Evolutionary conservation across 2,797 vertebrate genomes (phyloP), one percentile per base, ranked within the genome.

Genomic region (Poeciliopsis infans): DNA sequence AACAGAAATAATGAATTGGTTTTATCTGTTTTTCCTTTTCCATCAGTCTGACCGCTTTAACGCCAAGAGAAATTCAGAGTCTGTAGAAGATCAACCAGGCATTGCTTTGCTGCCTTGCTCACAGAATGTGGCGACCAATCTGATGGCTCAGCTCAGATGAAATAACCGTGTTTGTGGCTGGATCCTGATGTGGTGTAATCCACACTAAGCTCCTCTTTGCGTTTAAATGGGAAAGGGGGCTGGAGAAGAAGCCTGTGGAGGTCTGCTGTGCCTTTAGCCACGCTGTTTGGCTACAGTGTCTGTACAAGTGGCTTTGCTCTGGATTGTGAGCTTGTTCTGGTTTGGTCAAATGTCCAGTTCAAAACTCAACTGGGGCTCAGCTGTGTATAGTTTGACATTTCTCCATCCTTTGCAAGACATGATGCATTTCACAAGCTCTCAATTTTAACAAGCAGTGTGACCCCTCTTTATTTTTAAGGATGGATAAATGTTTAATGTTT

Each of bases 111-210:
- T 11, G 41, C 28, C 31, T 68, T 39, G 46, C 2, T 73, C 76
- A 28, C 13, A 66, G 75, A 76, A 91, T 86, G 89, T 85, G 73
- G 59, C 72, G 81, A 77, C 85, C 83, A 90, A 85, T 84, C 89
- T 85, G 83, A 88, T 88, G 47, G 71, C 83, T 93, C 86, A 92
- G 80, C 87, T 81, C 78, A 74, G 81, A 87, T 88, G 79, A 80
- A 87, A 91, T 90, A 89, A 88, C 85, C 81, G 64, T 89, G 88
- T 92, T 87, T 89, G 83, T 87, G 82, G 79, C 87, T 43, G 55
- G 69, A 76, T 83, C 83, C 83, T 85, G 89, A 87, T 89, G 85
- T 90, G 81, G 87, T 85, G 90, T 94, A 94, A 95, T 94, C 94
- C 92, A 93, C 75, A 80, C 88, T 94, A 94, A 94, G 92, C 86